Evolutionary conservation across 2,888 invertebrate genomes (phyloP).

Genomic region (Mechanitis mazaeus): DNA sequence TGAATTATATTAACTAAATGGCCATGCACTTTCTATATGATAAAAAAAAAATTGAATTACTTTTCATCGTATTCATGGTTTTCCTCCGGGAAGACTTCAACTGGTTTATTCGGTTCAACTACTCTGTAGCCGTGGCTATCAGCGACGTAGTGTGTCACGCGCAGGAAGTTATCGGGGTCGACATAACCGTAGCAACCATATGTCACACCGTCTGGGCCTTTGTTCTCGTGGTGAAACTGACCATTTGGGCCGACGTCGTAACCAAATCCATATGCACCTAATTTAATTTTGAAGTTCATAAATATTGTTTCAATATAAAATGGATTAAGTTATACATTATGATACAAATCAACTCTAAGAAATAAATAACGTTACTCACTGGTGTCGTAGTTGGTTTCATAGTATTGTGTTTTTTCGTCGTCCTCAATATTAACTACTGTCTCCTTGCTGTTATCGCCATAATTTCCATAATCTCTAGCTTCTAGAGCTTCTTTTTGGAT

Average conservation of each 20-base stretch:
- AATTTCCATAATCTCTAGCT: constrained; percentile 42
- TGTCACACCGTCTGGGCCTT: constrained; percentile 85
- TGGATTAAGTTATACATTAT: no score
- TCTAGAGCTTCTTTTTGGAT: constrained; percentile 37
- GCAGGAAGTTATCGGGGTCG: constrained; percentile 80
- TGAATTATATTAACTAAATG: no score
- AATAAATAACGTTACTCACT: constrained; percentile 72
- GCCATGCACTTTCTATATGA: no score
- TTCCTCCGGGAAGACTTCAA: constrained; percentile 79
- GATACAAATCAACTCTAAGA: background rate
- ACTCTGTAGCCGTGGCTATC: constrained; percentile 87
- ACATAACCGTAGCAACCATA: constrained; percentile 89
- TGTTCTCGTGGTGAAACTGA: constrained; percentile 87
- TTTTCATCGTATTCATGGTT: constrained; percentile 64
- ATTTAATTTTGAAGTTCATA: constrained; percentile 22
- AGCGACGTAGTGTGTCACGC: constrained; percentile 85
- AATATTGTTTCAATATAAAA: no score
- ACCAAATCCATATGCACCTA: constrained; percentile 85
- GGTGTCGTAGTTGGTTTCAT: constrained; percentile 84
- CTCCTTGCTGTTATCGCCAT: constrained; percentile 66
- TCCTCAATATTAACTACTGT: constrained; percentile 84
- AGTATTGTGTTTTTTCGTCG: constrained; percentile 84
- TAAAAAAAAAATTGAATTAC: constrained; percentile 33
- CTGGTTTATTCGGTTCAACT: constrained; percentile 81
- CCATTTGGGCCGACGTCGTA: constrained; percentile 85